phyloP scores from a whole-genome alignment of 2,888 invertebrate genomes.

The Macrophya annulata region DNA sequence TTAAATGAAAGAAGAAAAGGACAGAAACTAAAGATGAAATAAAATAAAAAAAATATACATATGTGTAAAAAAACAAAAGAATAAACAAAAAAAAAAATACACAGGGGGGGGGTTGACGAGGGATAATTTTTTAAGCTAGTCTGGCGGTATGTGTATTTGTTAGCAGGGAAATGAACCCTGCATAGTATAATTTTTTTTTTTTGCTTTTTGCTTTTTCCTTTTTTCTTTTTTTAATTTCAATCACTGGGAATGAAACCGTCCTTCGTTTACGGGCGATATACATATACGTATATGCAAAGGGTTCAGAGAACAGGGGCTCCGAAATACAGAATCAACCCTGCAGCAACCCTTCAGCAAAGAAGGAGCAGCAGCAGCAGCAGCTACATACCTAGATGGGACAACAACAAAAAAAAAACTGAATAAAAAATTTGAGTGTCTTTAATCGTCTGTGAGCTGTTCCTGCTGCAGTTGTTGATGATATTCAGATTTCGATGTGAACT shows the following conservation, averaged over 20 bases:
- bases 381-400: slow-evolving; percentile 37
- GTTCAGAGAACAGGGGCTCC: slow-evolving; percentile 13
- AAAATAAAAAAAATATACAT: neutral
- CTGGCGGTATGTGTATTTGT: neutral
- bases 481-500: slow-evolving; percentile 37
- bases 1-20: neutral
- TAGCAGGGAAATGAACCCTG: slow-evolving; percentile 35
- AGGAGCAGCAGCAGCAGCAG: neutral
- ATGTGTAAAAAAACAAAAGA: neutral
- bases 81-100: neutral
- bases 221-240: slow-evolving; percentile 2
- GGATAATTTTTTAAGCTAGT: neutral
- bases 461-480: slow-evolving; percentile 49
- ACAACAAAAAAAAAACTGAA: neutral
- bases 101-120: neutral
- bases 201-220: too few species aligned
- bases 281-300: neutral
- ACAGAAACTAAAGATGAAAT: neutral
- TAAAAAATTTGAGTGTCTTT: slow-evolving; percentile 51
- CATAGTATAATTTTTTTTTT: neutral
- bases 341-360: slow-evolving; percentile 11
- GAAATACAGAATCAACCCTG: neutral
- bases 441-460: slow-evolving; percentile 7
- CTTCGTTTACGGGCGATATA: neutral
- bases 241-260: slow-evolving; percentile 47